Base-by-base conservation (phyloP, 1,140 invertebrate species). In the Thaumetopoea pityocampa region DNA sequence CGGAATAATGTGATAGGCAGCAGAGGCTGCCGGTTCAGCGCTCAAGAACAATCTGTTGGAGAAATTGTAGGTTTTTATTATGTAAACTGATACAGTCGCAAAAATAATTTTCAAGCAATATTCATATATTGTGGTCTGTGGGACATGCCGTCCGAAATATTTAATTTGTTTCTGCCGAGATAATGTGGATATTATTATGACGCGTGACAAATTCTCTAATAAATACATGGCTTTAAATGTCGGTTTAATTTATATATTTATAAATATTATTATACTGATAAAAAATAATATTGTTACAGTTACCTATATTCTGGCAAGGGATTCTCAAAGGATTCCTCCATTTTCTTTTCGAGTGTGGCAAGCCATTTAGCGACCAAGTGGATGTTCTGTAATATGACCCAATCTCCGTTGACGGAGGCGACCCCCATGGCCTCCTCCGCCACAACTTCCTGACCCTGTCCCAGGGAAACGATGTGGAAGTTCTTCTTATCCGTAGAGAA, bases 331-430 rank as follows among this genome's bases (percentile, higher is more conserved):
- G 89, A 87, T 42, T 92, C 90, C 72, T 98, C 96, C 82, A 98
- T 91, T 72, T 94, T 95, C 80, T 97, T 98, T 69, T 98, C 97
- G 2, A 99, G 83, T 0, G 86, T 91, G 0, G 92, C 82, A 3
- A 99, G 84, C 96, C 97, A 98, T 51, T 90, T 95, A 7, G 90
- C 89, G 0, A 98, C 96, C 15, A 98, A 86, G 85, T 98, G 96
- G 32, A 98, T 92, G 79, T 98, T 98, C 87, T 96, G 89, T 6
- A 90, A 86, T 23, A 98, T 95, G 4, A 98, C 96, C 96, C 96
- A 99, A 65, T 98, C 93, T 0, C 97, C 96, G 37, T 92, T 73
- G 18, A 85, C 81, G 0, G 93, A 89, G 0, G 94, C 93, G 0
- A 91, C 63, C 24, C 93, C 90, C 88, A 98, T 92, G 1, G 94